phyloP scores from a whole-genome alignment of 1,140 invertebrate species.

The Bathynomus jamesi region DNA sequence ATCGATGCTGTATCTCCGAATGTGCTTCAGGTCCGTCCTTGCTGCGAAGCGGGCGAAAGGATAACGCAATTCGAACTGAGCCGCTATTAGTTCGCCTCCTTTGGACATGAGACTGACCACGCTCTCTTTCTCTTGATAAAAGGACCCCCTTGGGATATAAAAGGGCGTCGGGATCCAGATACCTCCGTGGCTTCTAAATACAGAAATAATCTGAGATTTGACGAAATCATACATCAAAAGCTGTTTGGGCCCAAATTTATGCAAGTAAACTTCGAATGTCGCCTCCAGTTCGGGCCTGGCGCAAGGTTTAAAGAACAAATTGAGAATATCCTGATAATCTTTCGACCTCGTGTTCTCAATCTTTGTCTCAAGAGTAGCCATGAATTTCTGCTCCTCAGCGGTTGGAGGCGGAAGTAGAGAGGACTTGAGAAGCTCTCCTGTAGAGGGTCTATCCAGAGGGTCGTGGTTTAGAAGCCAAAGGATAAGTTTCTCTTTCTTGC shows the following conservation, averaged over 20 bases:
- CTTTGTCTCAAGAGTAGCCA: constrained; percentile 55
- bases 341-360: constrained; percentile 54
- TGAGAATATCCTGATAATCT: constrained; percentile 29
- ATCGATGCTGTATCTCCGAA: background rate
- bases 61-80: constrained; percentile 68
- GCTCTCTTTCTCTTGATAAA: constrained; percentile 31
- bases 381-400: constrained; percentile 63
- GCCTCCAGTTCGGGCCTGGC: constrained; percentile 26
- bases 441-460: constrained; percentile 67
- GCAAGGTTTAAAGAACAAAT: constrained; percentile 28
- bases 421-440: constrained; percentile 69
- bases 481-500: constrained; percentile 43
- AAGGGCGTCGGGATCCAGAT: constrained; percentile 33
- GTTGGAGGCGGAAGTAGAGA: constrained; percentile 67
- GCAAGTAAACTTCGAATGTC: constrained; percentile 24
- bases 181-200: constrained; percentile 30
- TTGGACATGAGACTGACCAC: constrained; percentile 65
- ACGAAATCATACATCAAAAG: constrained; percentile 27
- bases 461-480: constrained; percentile 80
- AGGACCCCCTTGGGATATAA: constrained; percentile 27
- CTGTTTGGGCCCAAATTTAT: constrained; percentile 11
- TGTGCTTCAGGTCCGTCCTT: background rate
- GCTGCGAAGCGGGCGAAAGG: constrained; percentile 73
- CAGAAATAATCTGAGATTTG: constrained; percentile 16
- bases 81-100: constrained; percentile 65